Percentiles rank a stretch among this genome's conserved stretches.
Conservation (phyloP, 23 tunicate species). For the Halocynthia aurantium region DNA sequence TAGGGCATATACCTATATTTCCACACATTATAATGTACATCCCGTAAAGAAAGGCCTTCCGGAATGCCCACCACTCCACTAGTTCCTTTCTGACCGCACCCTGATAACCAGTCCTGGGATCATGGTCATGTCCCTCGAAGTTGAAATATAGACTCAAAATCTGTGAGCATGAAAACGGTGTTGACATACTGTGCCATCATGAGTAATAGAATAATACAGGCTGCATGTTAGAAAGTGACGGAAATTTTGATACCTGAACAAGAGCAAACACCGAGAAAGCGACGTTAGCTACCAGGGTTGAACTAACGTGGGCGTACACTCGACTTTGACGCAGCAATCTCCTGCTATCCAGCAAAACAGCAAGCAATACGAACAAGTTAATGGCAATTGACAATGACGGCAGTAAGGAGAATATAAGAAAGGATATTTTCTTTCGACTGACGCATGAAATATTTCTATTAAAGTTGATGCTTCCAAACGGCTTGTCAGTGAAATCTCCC, state of each 20-base stretch:
- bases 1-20: slow-evolving; percentile 48
- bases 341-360: slow-evolving; percentile 44
- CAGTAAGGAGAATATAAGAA: slow-evolving; percentile 45
- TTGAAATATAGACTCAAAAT: slow-evolving; percentile 71
- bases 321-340: slow-evolving; percentile 76
- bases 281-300: slow-evolving; percentile 68
- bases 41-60: slow-evolving; percentile 70
- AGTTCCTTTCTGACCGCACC: slow-evolving; percentile 38
- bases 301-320: slow-evolving; percentile 80
- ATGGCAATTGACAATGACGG: slow-evolving; percentile 64
- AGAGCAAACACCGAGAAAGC: slow-evolving; percentile 60
- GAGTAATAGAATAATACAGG: neutral
- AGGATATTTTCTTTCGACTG: slow-evolving; percentile 51
- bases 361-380: slow-evolving; percentile 52
- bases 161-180: slow-evolving; percentile 9
- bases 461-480: too few species aligned
- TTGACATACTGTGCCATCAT: neutral
- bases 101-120: slow-evolving; percentile 37
- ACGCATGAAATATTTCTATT: slow-evolving; percentile 18
- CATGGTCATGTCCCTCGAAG: slow-evolving; percentile 36
- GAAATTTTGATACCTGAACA: slow-evolving; percentile 41
- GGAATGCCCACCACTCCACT: slow-evolving; percentile 59
- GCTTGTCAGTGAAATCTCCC: too few species aligned
- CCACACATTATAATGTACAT: slow-evolving; percentile 93
- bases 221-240: neutral